Conservation (phyloP, 2,113 vertebrate species). For the Phaethornis superciliosus region DNA sequence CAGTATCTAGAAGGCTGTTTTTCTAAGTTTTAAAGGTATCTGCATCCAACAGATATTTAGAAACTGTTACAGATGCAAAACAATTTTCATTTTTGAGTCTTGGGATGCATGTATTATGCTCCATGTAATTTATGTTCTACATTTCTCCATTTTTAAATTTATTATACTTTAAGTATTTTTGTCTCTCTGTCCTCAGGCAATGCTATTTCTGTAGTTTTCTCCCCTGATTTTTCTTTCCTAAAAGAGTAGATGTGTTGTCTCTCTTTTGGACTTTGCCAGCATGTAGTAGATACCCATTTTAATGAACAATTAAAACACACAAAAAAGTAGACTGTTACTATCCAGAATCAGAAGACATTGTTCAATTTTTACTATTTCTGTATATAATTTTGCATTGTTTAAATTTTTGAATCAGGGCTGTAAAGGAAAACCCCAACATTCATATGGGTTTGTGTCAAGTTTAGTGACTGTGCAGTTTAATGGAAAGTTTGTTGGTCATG, state of each 20-base stretch:
- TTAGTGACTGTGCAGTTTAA: not conserved
- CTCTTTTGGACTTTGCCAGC: conserved; percentile 43
- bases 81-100: not conserved
- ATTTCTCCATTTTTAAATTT: not conserved
- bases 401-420: conserved; percentile 18
- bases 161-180: not conserved
- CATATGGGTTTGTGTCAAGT: not conserved
- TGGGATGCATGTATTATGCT: not conserved
- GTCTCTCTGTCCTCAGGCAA: not conserved
- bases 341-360: not conserved
- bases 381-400: not conserved
- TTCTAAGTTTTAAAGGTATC: not conserved
- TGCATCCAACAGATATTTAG: not conserved
- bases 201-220: not conserved
- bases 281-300: conserved; percentile 6
- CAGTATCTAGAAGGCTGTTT: not conserved
- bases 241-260: not conserved
- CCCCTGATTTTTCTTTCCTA: not conserved
- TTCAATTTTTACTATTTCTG: not conserved
- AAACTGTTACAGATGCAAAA: not conserved
- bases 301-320: conserved; percentile 17
- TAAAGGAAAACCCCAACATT: not conserved
- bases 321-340: not conserved
- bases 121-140: not conserved
- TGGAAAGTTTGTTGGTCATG: not conserved